Percentiles rank a stretch among this genome's conserved stretches.
Evolutionary conservation across 2,888 invertebrate species (phyloP).

Genomic region (Thymelicus sylvestris): DNA sequence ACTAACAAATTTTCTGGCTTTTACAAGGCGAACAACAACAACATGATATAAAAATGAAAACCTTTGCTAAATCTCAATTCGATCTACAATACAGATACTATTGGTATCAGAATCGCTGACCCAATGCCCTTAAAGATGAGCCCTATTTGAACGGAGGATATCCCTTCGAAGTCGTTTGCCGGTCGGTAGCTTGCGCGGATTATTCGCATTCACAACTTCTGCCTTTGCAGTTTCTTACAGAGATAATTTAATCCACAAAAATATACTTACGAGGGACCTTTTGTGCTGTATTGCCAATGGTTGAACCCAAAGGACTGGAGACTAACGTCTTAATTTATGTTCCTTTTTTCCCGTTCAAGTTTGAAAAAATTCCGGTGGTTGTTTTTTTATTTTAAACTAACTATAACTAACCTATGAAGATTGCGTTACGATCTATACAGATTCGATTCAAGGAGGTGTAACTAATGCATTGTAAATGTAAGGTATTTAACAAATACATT

Average conservation of each 20-base stretch:
- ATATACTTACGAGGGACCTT: neutral
- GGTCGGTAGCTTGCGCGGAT: neutral
- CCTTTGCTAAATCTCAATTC: neutral
- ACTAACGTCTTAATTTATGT: neutral
- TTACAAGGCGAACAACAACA: no score
- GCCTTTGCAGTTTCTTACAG: conserved; percentile 6
- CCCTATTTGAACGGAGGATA: conserved; percentile 6
- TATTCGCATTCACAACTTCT: conserved; percentile 8
- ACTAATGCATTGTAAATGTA: no score
- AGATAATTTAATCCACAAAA: conserved; percentile 9
- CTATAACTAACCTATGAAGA: no score
- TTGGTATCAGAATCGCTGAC: conserved; percentile 2
- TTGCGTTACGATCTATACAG: no score
- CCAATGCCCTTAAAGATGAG: conserved; percentile 13
- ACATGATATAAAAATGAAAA: no score
- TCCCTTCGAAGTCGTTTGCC: conserved; percentile 8
- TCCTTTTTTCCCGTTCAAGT: neutral
- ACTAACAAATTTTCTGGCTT: no score
- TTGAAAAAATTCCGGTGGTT: no score
- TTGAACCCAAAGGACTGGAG: neutral
- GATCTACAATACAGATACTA: neutral
- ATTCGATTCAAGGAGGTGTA: no score
- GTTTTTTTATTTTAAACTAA: no score
- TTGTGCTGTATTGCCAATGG: conserved; percentile 4
- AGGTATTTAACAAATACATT: no score